Conservation (phyloP, 2,113 vertebrate genomes). For the Xiphophorus couchianus region DNA sequence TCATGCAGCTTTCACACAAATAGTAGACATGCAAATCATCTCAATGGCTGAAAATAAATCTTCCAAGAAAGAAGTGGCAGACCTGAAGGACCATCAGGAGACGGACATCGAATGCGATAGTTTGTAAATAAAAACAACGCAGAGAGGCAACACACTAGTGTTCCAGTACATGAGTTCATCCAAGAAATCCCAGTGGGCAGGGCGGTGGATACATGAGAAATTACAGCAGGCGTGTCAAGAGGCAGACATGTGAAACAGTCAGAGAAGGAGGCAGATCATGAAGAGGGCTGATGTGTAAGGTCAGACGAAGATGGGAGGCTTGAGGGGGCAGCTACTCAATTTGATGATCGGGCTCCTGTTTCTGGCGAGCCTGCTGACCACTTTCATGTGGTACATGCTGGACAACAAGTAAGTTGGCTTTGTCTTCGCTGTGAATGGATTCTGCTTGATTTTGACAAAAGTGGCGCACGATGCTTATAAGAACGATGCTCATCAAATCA, state of each 20-base stretch:
- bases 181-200: neutral
- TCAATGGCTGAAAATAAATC: neutral
- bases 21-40: neutral
- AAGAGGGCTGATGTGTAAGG: neutral
- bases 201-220: neutral
- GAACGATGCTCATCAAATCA: no score
- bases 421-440: neutral
- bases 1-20: no score
- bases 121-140: neutral
- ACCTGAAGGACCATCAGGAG: neutral
- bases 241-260: neutral
- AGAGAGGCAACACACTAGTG: neutral
- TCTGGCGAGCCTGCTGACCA: conserved; percentile 58
- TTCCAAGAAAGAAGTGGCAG: neutral
- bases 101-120: neutral
- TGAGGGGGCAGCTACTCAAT: conserved; percentile 48
- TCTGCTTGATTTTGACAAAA: neutral
- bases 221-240: neutral
- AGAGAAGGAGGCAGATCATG: neutral
- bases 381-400: conserved; percentile 56
- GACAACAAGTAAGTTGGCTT: conserved; percentile 61
- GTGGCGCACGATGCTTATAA: neutral
- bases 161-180: neutral
- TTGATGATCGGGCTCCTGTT: conserved; percentile 50
- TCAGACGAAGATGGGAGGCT: conserved; percentile 15